Evolutionary conservation across 2,888 invertebrate genomes (phyloP).

Genomic region (Leucophenga montana): DNA sequence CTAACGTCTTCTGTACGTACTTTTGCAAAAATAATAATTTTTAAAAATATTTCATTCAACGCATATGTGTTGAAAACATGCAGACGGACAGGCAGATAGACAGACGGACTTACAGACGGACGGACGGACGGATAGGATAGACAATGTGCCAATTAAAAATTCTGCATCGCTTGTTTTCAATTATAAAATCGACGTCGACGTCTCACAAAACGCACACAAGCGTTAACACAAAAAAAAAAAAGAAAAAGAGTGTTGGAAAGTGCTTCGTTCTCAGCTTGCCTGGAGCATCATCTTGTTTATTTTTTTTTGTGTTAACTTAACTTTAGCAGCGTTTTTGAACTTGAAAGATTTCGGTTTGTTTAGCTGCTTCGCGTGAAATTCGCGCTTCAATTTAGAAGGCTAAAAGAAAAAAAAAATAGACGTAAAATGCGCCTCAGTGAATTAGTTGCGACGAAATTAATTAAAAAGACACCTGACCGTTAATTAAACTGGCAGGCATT

Average conservation of each 20-base stretch:
- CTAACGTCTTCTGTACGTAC: too few relatives aligned
- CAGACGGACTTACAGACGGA: not conserved
- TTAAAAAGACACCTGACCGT: constrained; percentile 16
- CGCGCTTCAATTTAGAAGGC: constrained; percentile 1
- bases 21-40: too few relatives aligned
- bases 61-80: too few relatives aligned
- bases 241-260: too few relatives aligned
- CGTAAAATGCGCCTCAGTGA: constrained; percentile 10
- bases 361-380: constrained; percentile 5
- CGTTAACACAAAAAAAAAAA: constrained; percentile 2
- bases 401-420: not conserved
- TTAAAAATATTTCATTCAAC: too few relatives aligned
- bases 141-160: constrained; percentile 9
- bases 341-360: constrained; percentile 2
- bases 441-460: constrained; percentile 5
- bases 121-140: not conserved
- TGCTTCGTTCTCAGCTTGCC: not conserved
- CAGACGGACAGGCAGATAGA: too few relatives aligned
- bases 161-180: constrained; percentile 13
- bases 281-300: not conserved
- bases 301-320: constrained; percentile 10
- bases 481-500: constrained; percentile 11
- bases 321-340: too few relatives aligned
- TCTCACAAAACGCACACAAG: constrained; percentile 8
- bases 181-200: constrained; percentile 7